Percentiles rank a stretch among this genome's conserved stretches.
These are phyloP conservation scores for Synanthedon formicaeformis DNA, from an alignment of 2,888 invertebrate species.

Conservation along the genomic window DNA sequence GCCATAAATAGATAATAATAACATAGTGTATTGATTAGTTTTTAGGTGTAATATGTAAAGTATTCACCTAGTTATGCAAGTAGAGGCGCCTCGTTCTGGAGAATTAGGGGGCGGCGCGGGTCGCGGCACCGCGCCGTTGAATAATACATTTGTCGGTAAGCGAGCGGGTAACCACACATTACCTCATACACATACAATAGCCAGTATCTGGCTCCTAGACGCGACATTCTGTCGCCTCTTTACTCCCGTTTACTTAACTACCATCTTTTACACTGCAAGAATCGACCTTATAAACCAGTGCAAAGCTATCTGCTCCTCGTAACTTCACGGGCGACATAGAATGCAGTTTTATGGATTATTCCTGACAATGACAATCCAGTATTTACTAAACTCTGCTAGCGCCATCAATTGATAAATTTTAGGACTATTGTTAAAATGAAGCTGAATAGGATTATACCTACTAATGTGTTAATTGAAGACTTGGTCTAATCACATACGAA, in stretches of 20 bases:
- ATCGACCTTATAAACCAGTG: too few relatives aligned
- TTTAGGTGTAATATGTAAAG: too few relatives aligned
- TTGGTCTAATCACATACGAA: too few relatives aligned
- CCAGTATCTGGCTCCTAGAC: background rate
- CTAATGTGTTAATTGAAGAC: too few relatives aligned
- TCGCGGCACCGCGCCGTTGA: constrained; percentile 31
- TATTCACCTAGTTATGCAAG: constrained; percentile 49
- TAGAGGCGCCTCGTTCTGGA: constrained; percentile 39
- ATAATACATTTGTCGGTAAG: constrained; percentile 48
- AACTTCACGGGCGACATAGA: too few relatives aligned
- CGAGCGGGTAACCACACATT: constrained; percentile 26
- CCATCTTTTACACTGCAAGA: constrained; percentile 2
- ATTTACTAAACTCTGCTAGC: background rate
- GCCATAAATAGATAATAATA: too few relatives aligned
- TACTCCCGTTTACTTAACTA: constrained; percentile 1
- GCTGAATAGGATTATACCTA: too few relatives aligned
- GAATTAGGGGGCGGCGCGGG: constrained; percentile 53
- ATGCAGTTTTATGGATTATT: too few relatives aligned
- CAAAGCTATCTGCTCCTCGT: too few relatives aligned
- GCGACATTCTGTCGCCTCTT: background rate
- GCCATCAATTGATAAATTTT: constrained; percentile 1
- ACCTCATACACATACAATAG: background rate
- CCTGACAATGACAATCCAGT: too few relatives aligned
- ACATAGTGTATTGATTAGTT: too few relatives aligned
- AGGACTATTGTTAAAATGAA: too few relatives aligned